Evolutionary conservation across 1,140 invertebrate species (phyloP), one percentile per base, ranked within the genome.

Genomic region (Leguminivora glycinivorella): DNA sequence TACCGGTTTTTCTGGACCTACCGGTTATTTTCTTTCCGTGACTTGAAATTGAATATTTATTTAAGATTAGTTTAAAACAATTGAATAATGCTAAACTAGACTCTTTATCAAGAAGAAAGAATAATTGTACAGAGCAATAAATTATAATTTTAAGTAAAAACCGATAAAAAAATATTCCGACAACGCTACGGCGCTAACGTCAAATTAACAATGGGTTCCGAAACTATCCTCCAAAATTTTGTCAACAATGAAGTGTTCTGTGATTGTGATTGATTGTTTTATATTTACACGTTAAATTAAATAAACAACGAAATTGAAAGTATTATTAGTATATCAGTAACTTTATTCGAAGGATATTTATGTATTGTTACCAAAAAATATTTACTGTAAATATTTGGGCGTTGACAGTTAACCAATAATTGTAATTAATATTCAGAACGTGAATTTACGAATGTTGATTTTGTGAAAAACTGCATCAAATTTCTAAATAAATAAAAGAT

Each of bases 391-490:
- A 63, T 29, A 63, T 31, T 29, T 17, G 58, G 75, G 69, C 67
- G 47, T 43, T 67, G 19, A 75, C 68, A 70, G 47, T 58, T 63
- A 58, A 47, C 60, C n/a, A 68, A 60, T 71, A 43, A 68, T 72
- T 70, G 38, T 60, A 70, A 38, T 70, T 69, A 73, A 40, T 68
- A 70, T 80, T 82, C 71, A 17, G 81, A 84, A 83, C 83, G 81
- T 75, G 75, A 75, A 80, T 80, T 83, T 82, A 83, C 74, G 70
- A 87, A 83, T 88, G 84, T 89, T 88, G 83, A 86, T 87, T 87
- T 83, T 73, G 75, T 75, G 70, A 73, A 77, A 80, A 82, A 77
- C 60, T 79, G 73, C 67, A 78, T 75, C 70, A 72, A 72, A 69
- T 81, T 70, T 72, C 60, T 75, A 82, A 83, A 80, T 80, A 83